Evolutionary conservation across 2,888 invertebrate species (phyloP).

Genomic region (Drosophila neotestacea): DNA sequence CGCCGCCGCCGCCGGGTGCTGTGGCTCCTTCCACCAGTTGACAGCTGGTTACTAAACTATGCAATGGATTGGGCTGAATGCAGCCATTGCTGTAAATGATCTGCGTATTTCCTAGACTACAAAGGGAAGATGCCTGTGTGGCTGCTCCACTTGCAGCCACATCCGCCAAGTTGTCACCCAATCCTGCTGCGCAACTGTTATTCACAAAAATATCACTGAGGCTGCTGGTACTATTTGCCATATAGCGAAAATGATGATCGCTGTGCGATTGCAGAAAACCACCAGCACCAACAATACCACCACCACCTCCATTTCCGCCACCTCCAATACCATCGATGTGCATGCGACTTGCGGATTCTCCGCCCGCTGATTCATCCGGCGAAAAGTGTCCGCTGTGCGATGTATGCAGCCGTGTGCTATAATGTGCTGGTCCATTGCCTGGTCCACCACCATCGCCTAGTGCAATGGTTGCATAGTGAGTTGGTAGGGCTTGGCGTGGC

Average conservation of each 20-base stretch:
- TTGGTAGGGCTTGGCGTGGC: slow-evolving; percentile 44
- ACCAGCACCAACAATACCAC: slow-evolving; percentile 7
- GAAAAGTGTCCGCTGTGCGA: slow-evolving; percentile 81
- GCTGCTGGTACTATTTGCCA: slow-evolving; percentile 83
- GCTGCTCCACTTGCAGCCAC: slow-evolving; percentile 36
- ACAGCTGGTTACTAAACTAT: slow-evolving; percentile 84
- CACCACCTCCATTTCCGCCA: slow-evolving; percentile 14
- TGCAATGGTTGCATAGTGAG: slow-evolving; percentile 56
- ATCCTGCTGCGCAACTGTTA: slow-evolving; percentile 79
- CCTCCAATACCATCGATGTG: slow-evolving; percentile 17
- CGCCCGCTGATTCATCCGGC: slow-evolving; percentile 52
- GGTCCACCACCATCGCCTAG: slow-evolving; percentile 31
- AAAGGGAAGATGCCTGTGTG: slow-evolving; percentile 61
- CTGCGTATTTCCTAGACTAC: slow-evolving; percentile 69
- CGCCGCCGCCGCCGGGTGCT: background rate
- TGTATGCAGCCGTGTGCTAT: slow-evolving; percentile 66
- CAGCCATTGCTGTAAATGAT: slow-evolving; percentile 77
- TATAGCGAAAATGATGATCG: slow-evolving; percentile 84
- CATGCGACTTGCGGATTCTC: slow-evolving; percentile 42
- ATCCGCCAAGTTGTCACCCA: slow-evolving; percentile 16
- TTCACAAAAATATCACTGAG: slow-evolving; percentile 85
- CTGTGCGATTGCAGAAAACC: slow-evolving; percentile 83
- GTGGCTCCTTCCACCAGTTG: slow-evolving; percentile 62
- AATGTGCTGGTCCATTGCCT: slow-evolving; percentile 28
- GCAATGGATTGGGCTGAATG: slow-evolving; percentile 79